Conservation (phyloP, 2,888 invertebrate genomes). For the Cecidostiba fungosa region DNA sequence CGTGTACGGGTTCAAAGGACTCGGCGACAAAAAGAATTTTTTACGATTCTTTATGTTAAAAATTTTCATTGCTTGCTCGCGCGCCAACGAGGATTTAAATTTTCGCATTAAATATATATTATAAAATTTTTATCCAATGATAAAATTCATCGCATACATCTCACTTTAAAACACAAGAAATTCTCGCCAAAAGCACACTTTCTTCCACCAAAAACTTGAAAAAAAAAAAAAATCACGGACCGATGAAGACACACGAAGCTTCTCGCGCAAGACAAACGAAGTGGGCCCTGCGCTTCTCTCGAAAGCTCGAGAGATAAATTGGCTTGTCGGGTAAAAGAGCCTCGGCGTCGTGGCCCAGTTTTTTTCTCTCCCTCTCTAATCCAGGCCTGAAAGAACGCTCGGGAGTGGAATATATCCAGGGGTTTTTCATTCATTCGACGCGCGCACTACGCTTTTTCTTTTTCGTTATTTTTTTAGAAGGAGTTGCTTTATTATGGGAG, state of each 20-base stretch:
- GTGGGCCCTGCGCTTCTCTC: constrained; percentile 61
- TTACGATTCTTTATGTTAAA: background rate
- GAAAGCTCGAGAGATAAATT: constrained; percentile 72
- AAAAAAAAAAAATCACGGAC: constrained; percentile 3
- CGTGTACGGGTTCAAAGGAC: background rate
- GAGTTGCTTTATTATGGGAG: constrained; percentile 21
- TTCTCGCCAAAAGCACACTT: background rate
- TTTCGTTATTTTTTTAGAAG: background rate
- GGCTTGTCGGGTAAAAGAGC: constrained; percentile 67
- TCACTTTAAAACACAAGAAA: background rate
- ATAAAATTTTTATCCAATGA: background rate
- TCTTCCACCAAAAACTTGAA: background rate
- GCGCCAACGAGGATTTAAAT: background rate
- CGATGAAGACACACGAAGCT: constrained; percentile 50
- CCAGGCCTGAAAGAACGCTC: constrained; percentile 4
- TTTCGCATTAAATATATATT: background rate
- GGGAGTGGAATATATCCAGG: constrained; percentile 8
- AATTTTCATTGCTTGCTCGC: background rate
- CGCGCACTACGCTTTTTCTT: background rate
- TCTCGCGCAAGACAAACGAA: constrained; percentile 56
- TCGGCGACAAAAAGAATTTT: background rate
- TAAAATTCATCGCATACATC: background rate
- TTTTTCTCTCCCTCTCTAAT: constrained; percentile 41
- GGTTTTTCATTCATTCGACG: constrained; percentile 2
- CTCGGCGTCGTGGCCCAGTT: constrained; percentile 43